These are phyloP conservation scores for Lysandra coridon DNA, from an alignment of 2,888 invertebrate genomes.

Conservation along the genomic window DNA sequence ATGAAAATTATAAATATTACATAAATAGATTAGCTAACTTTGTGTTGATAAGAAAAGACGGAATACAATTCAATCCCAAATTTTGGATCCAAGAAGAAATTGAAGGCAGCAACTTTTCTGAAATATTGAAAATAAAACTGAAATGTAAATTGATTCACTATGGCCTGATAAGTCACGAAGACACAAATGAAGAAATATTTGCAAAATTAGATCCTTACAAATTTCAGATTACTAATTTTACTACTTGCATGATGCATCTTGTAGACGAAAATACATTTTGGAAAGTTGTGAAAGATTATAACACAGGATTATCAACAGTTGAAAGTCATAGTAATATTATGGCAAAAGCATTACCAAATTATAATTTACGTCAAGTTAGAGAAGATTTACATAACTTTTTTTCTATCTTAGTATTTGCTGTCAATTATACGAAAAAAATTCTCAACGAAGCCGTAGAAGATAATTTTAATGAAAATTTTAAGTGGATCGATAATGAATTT, in stretches of 20 bases:
- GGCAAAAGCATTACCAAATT: background rate
- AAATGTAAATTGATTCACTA: background rate
- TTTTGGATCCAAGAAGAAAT: constrained; percentile 12
- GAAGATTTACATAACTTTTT: background rate
- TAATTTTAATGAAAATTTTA: constrained; percentile 12
- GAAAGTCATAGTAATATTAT: background rate
- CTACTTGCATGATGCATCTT: constrained; percentile 7
- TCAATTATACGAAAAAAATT: constrained; percentile 5
- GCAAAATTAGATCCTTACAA: background rate
- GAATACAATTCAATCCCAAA: constrained; percentile 19
- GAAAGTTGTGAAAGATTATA: background rate
- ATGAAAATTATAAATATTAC: background rate
- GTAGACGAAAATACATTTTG: constrained; percentile 15
- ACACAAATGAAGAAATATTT: background rate
- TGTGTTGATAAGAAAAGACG: constrained; percentile 14
- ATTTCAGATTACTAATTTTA: constrained; percentile 25
- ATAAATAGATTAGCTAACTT: constrained; percentile 10
- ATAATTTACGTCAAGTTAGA: background rate
- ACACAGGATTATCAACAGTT: background rate
- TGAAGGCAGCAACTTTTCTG: background rate
- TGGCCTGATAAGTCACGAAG: background rate
- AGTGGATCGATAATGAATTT: constrained; percentile 9
- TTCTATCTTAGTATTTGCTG: constrained; percentile 5
- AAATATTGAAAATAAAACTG: constrained; percentile 3
- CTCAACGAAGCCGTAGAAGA: background rate